Percentiles rank a stretch among this genome's conserved stretches.
These are phyloP conservation scores for Pristionchus entomophagus DNA, from an alignment of 2,888 invertebrate genomes.

Conservation along the genomic window DNA sequence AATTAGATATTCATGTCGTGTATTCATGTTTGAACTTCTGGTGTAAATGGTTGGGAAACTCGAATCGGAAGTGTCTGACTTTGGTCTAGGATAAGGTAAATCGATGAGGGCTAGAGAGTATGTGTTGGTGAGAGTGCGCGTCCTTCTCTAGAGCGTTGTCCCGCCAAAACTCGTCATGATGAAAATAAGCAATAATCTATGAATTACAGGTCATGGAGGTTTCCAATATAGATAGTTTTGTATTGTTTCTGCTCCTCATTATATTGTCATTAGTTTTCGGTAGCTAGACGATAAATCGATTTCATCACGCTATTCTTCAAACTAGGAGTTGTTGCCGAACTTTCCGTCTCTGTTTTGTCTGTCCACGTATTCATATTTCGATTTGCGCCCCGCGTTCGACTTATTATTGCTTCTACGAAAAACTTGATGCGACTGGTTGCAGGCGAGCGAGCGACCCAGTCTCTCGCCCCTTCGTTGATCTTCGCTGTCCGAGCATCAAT, in stretches of 20 bases:
- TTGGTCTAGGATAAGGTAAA: not conserved
- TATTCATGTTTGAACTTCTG: too few relatives aligned
- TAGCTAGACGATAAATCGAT: not conserved
- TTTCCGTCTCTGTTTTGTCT: too few relatives aligned
- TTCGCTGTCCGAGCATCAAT: slow-evolving; percentile 28
- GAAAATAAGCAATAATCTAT: not conserved
- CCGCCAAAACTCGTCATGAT: not conserved
- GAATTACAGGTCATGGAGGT: not conserved
- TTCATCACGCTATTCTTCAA: too few relatives aligned
- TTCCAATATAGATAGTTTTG: not conserved
- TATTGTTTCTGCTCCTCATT: not conserved
- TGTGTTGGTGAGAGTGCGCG: not conserved
- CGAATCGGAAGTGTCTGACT: not conserved
- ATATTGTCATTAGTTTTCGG: not conserved
- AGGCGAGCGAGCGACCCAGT: slow-evolving; percentile 37
- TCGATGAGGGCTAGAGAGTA: not conserved
- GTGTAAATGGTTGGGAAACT: not conserved
- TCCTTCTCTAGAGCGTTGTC: not conserved
- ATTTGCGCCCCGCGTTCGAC: too few relatives aligned
- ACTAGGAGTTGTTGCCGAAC: too few relatives aligned
- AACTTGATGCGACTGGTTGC: too few relatives aligned
- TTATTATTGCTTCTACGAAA: too few relatives aligned
- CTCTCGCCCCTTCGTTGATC: slow-evolving; percentile 35
- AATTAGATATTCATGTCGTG: too few relatives aligned
- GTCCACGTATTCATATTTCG: too few relatives aligned